Evolutionary conservation across 2,888 invertebrate genomes (phyloP).

Genomic region (Hipparchia sbordonii): DNA sequence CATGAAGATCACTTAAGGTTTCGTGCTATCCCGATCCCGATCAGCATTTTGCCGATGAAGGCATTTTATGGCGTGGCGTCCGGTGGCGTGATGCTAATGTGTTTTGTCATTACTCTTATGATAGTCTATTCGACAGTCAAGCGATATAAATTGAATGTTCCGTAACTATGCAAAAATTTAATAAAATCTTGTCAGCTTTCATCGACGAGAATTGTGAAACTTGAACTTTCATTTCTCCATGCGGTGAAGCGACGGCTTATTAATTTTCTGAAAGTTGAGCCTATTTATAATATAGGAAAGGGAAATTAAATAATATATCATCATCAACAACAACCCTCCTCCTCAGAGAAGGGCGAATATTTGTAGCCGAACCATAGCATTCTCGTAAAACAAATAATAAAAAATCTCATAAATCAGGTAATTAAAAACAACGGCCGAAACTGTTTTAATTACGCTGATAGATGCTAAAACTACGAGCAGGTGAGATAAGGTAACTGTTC

Average conservation of each 20-base stretch:
- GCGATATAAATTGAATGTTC: not conserved
- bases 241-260: not conserved
- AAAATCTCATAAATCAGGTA: not conserved
- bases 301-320: not conserved
- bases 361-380: conserved; percentile 24
- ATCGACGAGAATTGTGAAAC: not conserved
- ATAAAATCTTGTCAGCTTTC: conserved; percentile 9
- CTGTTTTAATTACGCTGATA: conserved; percentile 14
- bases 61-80: too few relatives aligned
- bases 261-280: not conserved
- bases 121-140: not conserved
- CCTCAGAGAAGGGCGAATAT: conserved; percentile 14
- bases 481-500: conserved; percentile 7
- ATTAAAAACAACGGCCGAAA: conserved; percentile 29
- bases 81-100: not conserved
- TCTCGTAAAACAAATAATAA: conserved; percentile 19
- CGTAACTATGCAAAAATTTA: not conserved
- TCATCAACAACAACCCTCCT: not conserved
- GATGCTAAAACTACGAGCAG: conserved; percentile 9
- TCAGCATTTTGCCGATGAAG: too few relatives aligned
- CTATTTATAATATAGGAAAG: too few relatives aligned
- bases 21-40: too few relatives aligned
- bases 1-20: too few relatives aligned
- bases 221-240: not conserved
- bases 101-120: not conserved